These are phyloP conservation scores for Zygaena filipendulae DNA, from an alignment of 2,888 invertebrate genomes.

Conservation along the genomic window DNA sequence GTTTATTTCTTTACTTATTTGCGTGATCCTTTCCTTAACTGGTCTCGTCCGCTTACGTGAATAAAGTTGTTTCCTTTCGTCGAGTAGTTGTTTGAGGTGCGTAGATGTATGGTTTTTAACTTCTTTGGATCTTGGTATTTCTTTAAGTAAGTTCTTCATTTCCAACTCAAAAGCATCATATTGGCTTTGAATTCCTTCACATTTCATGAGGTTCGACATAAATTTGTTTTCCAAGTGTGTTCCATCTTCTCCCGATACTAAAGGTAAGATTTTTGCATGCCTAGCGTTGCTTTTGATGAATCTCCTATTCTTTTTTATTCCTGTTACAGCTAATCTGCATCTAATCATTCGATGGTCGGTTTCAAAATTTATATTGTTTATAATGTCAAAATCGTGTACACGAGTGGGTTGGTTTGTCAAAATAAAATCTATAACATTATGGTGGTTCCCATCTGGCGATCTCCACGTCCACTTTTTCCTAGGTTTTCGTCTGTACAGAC, in stretches of 20 bases:
- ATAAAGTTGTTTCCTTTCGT: constrained; percentile 3
- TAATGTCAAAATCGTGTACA: neutral
- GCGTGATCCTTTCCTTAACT: too few relatives aligned
- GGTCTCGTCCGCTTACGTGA: too few relatives aligned
- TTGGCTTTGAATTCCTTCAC: constrained; percentile 4
- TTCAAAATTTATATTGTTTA: constrained; percentile 8
- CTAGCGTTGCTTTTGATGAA: too few relatives aligned
- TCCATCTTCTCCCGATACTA: too few relatives aligned
- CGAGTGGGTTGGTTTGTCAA: constrained; percentile 6
- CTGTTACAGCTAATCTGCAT: constrained; percentile 6
- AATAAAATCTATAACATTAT: constrained; percentile 18
- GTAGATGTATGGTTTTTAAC: too few relatives aligned
- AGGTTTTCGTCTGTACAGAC: constrained; percentile 3
- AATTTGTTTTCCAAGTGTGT: constrained; percentile 8
- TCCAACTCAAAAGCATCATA: too few relatives aligned
- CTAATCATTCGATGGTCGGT: constrained; percentile 10
- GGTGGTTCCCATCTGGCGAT: neutral
- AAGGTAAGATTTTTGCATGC: too few relatives aligned
- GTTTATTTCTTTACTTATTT: constrained; percentile 4
- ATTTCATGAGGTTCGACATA: neutral
- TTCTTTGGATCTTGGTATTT: too few relatives aligned
- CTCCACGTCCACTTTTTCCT: constrained; percentile 8
- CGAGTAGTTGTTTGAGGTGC: too few relatives aligned
- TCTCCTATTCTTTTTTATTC: constrained; percentile 7
- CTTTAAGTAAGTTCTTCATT: too few relatives aligned